phyloP scores from a whole-genome alignment of 2,113 vertebrate species.

The Brachyhypopomus gauderio region DNA sequence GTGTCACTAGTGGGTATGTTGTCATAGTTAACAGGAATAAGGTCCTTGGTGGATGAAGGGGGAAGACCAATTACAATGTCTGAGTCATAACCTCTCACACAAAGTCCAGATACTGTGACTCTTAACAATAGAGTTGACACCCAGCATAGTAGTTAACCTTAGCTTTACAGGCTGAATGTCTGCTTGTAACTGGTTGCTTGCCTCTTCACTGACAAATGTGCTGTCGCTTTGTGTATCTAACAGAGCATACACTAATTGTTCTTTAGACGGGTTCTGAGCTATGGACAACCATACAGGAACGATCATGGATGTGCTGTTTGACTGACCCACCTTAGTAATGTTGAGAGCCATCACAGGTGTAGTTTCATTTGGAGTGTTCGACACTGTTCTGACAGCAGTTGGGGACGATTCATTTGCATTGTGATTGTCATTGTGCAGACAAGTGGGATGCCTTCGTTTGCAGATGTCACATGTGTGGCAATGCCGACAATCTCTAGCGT shows the following conservation, averaged over 20 bases:
- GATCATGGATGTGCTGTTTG: constrained; percentile 11
- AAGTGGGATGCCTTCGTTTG: constrained; percentile 29
- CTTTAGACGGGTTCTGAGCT: constrained; percentile 9
- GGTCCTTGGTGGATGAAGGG: background rate
- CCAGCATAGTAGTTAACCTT: constrained; percentile 40
- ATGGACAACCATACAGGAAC: constrained; percentile 38
- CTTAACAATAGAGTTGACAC: constrained; percentile 1
- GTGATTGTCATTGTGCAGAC: constrained; percentile 16
- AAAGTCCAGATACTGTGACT: constrained; percentile 21
- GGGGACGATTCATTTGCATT: constrained; percentile 6
- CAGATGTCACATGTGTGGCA: too few species aligned
- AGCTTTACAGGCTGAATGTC: constrained; percentile 24
- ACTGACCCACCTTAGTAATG: too few species aligned
- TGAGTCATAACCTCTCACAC: background rate
- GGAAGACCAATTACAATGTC: background rate
- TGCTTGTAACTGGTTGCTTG: constrained; percentile 15
- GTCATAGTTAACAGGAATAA: too few species aligned
- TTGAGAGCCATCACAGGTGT: too few species aligned
- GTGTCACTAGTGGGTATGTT: constrained; percentile 22
- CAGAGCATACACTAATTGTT: constrained; percentile 18
- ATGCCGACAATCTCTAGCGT: constrained; percentile 3
- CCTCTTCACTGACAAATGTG: constrained; percentile 26
- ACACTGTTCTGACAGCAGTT: too few species aligned
- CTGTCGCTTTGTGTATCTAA: constrained; percentile 38
- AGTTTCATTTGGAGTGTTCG: too few species aligned